Evolutionary conservation across 1,140 invertebrate species (phyloP).

Genomic region (Diorhabda sublineata): DNA sequence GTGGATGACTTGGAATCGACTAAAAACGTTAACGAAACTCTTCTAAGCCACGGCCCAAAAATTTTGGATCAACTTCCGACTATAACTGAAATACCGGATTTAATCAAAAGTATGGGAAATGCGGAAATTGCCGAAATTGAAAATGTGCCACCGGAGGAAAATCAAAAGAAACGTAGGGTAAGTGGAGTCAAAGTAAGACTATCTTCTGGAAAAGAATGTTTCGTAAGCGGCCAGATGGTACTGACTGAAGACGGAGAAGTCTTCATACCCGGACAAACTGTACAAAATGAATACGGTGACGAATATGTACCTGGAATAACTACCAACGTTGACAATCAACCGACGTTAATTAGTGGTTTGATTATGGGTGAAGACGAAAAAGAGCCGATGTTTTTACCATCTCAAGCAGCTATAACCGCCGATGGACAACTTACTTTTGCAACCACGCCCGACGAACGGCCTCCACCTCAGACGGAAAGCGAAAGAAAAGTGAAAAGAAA

Average conservation of each 20-base stretch:
- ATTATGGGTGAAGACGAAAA: constrained; percentile 43
- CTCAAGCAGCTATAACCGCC: constrained; percentile 54
- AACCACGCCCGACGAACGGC: constrained; percentile 39
- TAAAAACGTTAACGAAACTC: constrained; percentile 54
- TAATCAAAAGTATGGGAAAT: constrained; percentile 59
- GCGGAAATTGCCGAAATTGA: constrained; percentile 56
- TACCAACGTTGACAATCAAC: constrained; percentile 61
- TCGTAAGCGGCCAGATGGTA: constrained; percentile 66
- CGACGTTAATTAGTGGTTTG: constrained; percentile 59
- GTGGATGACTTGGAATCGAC: constrained; percentile 54
- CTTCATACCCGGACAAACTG: constrained; percentile 70
- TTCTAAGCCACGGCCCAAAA: constrained; percentile 49
- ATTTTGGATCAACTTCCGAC: constrained; percentile 55
- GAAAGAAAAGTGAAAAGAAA: constrained; percentile 32
- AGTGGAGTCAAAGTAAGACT: constrained; percentile 43
- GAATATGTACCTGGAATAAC: constrained; percentile 71
- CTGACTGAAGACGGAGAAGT: constrained; percentile 62
- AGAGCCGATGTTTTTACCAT: constrained; percentile 54
- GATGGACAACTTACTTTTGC: constrained; percentile 52
- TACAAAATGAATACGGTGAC: constrained; percentile 62
- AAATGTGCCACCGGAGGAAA: constrained; percentile 58
- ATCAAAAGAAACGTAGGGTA: constrained; percentile 54
- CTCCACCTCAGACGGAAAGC: constrained; percentile 34
- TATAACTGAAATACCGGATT: constrained; percentile 59
- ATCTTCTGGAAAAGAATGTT: constrained; percentile 51